Evolutionary conservation across 2,113 vertebrate species (phyloP).

Genomic region (Holacanthus passer): DNA sequence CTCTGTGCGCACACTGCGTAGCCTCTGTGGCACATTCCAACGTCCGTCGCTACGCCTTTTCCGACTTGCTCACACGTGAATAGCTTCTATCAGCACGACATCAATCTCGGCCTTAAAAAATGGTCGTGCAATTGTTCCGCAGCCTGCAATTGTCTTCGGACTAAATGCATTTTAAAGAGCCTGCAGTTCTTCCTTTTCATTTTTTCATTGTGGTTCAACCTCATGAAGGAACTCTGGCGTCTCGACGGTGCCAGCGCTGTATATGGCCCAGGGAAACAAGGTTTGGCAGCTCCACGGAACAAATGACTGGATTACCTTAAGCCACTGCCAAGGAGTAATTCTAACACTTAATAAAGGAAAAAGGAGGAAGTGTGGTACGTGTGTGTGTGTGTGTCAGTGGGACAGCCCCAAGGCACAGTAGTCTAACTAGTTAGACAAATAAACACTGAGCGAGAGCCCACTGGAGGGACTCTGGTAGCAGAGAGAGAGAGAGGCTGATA

Average conservation of each 20-base stretch:
- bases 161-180: slow-evolving; percentile 45
- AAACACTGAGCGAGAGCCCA: slow-evolving; percentile 72
- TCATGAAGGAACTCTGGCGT: slow-evolving; percentile 46
- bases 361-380: slow-evolving; percentile 51
- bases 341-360: slow-evolving; percentile 87
- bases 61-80: slow-evolving; percentile 40
- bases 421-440: slow-evolving; percentile 81
- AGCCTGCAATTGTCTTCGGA: slow-evolving; percentile 50
- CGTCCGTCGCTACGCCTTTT: slow-evolving; percentile 40
- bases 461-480: slow-evolving; percentile 52
- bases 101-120: slow-evolving; percentile 38
- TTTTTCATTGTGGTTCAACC: slow-evolving; percentile 55
- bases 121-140: slow-evolving; percentile 44
- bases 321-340: slow-evolving; percentile 84
- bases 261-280: slow-evolving; percentile 80
- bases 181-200: slow-evolving; percentile 46
- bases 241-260: slow-evolving; percentile 73
- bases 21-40: slow-evolving; percentile 54
- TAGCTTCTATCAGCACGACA: slow-evolving; percentile 45
- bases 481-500: slow-evolving; percentile 48
- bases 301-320: slow-evolving; percentile 86
- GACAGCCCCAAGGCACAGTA: slow-evolving; percentile 72
- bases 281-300: slow-evolving; percentile 84
- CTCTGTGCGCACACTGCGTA: slow-evolving; percentile 28
- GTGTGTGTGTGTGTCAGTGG: slow-evolving; percentile 49